Conservation (phyloP, 2,888 invertebrate genomes). For the Drosophila falleni region DNA sequence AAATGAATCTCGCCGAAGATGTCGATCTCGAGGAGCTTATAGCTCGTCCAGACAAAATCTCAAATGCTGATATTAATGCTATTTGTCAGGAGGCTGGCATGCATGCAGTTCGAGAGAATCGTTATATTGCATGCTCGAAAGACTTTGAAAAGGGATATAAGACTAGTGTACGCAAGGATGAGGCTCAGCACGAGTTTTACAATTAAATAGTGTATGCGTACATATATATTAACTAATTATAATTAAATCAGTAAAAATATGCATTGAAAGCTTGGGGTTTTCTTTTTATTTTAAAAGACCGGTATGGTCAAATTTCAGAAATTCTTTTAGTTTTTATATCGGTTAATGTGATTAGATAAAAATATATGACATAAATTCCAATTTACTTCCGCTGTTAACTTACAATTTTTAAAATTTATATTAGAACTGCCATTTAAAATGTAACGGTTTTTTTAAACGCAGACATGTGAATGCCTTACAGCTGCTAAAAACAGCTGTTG, state of each 20-base stretch:
- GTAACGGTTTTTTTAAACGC: conserved; percentile 10
- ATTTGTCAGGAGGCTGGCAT: conserved; percentile 99
- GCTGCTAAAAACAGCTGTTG: conserved; percentile 48
- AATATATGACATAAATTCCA: too few relatives aligned
- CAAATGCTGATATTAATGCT: conserved; percentile 99
- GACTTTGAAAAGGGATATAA: conserved; percentile 99
- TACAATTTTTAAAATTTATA: too few relatives aligned
- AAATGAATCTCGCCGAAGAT: conserved; percentile 99
- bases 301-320: too few relatives aligned
- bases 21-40: conserved; percentile 99
- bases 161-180: conserved; percentile 98
- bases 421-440: background rate
- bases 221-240: background rate
- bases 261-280: background rate
- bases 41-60: conserved; percentile 98
- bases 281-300: background rate
- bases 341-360: too few relatives aligned
- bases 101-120: conserved; percentile 99
- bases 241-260: background rate
- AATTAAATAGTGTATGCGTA: conserved; percentile 88
- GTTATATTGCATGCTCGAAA: conserved; percentile 98
- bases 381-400: too few relatives aligned
- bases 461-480: conserved; percentile 12
- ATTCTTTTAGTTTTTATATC: too few relatives aligned
- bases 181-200: conserved; percentile 99